Percentiles rank a stretch among this genome's conserved stretches.
Evolutionary conservation across 2,888 invertebrate species (phyloP).

Genomic region (Trachelus troglodyta): DNA sequence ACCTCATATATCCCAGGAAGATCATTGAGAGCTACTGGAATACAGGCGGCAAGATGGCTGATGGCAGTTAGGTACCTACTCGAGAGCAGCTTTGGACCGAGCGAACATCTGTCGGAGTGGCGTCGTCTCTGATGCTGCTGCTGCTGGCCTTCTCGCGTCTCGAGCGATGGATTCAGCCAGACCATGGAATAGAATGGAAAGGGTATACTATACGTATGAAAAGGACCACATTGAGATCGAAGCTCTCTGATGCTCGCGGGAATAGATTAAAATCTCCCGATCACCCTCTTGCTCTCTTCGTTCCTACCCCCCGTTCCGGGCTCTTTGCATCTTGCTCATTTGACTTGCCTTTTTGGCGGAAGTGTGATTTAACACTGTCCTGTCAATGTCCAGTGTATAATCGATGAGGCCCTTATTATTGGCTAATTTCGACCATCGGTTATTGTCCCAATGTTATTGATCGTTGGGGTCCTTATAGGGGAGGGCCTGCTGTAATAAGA

Average conservation of each 20-base stretch:
- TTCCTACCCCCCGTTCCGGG: background rate
- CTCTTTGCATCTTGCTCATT: too few relatives aligned
- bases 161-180: constrained; percentile 28
- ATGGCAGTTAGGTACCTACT: constrained; percentile 20
- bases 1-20: background rate
- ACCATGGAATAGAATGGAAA: constrained; percentile 31
- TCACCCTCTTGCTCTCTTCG: background rate
- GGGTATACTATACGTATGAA: constrained; percentile 18
- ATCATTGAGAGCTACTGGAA: constrained; percentile 2
- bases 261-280: constrained; percentile 38
- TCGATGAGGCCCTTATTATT: background rate
- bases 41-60: constrained; percentile 1
- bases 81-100: constrained; percentile 39
- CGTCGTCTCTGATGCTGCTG: constrained; percentile 21
- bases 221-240: constrained; percentile 37
- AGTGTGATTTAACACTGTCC: background rate
- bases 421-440: background rate
- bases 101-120: constrained; percentile 48
- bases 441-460: background rate
- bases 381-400: background rate
- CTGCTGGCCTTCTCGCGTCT: constrained; percentile 26
- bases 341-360: background rate
- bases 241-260: constrained; percentile 31
- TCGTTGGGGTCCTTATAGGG: background rate
- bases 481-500: background rate